Base-by-base conservation (phyloP, 2,888 invertebrate genomes). In the Litoditis marina region DNA sequence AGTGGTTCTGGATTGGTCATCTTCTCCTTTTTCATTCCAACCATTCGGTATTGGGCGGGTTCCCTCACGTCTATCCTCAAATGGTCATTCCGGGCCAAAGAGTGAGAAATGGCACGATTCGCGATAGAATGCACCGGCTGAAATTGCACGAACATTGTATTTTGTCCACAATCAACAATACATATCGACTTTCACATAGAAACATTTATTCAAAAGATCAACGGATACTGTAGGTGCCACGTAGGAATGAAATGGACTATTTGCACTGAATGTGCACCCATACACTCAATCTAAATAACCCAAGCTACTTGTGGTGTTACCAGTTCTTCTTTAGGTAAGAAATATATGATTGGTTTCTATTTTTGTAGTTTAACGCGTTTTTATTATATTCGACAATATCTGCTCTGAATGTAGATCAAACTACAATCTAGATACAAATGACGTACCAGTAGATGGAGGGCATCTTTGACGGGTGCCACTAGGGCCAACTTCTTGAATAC, bases 401-500 rank as follows among this genome's bases (percentile, higher is more conserved):
- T n/a, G n/a, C n/a, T n/a, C n/a, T n/a, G n/a, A n/a, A n/a, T n/a
- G n/a, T n/a, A n/a, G n/a, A n/a, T n/a, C n/a, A n/a, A n/a, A n/a
- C n/a, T n/a, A n/a, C n/a, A n/a, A n/a, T n/a, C n/a, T n/a, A n/a
- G 44, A 44, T 22, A 5, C 19, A 5, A 44, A 44, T 11, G 27
- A 34, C 54, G n/a, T 53, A 69, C 69, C 58, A 63, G 63, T 32
- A 71, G 68, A 19, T 65, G 63, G 2, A 71, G 53, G 2, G 71
- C 71, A 25, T 65, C 60, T 8, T 52, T 60, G 11, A 71, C 28
- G 0, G 67, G 60, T 19, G 66, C 44, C 47, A 68, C 64, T 2
- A 63, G 32, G 1, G 71, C 69, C n/a, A 69, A 62, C 25, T 59
- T 60, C 19, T 65, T 63, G 57, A 71, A 71, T 16, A 71, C 69